A percentile compares a stretch with the other conserved stretches of the same genome.
These are phyloP conservation scores for Taenaris catops DNA, from an alignment of 2,888 invertebrate genomes.

Conservation along the genomic window DNA sequence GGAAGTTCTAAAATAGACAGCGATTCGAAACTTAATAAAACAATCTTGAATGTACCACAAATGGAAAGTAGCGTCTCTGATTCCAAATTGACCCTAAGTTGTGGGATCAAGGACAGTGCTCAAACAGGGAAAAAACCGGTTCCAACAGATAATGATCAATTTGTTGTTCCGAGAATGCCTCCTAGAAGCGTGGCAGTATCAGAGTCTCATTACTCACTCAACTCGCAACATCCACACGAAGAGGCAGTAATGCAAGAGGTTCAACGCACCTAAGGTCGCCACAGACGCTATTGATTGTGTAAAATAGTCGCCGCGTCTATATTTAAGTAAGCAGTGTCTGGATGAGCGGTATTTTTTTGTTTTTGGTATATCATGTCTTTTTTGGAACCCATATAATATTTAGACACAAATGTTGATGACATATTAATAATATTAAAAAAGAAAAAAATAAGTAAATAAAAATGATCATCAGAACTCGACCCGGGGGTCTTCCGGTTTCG, in stretches of 20 bases:
- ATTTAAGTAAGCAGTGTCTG: too few relatives aligned
- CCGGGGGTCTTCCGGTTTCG: too few relatives aligned
- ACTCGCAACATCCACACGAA: slow-evolving; percentile 77
- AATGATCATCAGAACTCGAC: too few relatives aligned
- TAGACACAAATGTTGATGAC: too few relatives aligned
- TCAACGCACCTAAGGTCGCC: too few relatives aligned
- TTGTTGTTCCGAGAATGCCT: slow-evolving; percentile 59
- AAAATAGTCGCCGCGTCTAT: too few relatives aligned
- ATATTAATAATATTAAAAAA: too few relatives aligned
- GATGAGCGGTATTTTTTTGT: too few relatives aligned
- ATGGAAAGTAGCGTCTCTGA: slow-evolving; percentile 92
- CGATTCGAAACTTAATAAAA: slow-evolving; percentile 84
- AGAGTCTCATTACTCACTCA: slow-evolving; percentile 84
- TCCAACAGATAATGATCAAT: slow-evolving; percentile 44
- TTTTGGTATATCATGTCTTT: too few relatives aligned
- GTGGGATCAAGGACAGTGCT: slow-evolving; percentile 79
- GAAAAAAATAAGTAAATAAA: too few relatives aligned
- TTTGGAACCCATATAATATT: too few relatives aligned
- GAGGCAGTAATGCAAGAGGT: slow-evolving; percentile 82
- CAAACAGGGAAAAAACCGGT: slow-evolving; percentile 42
- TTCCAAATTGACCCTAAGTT: slow-evolving; percentile 90
- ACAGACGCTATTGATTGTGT: too few relatives aligned
- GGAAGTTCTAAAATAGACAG: slow-evolving; percentile 83
- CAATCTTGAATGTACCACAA: slow-evolving; percentile 74
- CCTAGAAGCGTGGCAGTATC: slow-evolving; percentile 79